Base-by-base conservation (phyloP, 2,797 vertebrate species). In the Bucorvus abyssinicus region DNA sequence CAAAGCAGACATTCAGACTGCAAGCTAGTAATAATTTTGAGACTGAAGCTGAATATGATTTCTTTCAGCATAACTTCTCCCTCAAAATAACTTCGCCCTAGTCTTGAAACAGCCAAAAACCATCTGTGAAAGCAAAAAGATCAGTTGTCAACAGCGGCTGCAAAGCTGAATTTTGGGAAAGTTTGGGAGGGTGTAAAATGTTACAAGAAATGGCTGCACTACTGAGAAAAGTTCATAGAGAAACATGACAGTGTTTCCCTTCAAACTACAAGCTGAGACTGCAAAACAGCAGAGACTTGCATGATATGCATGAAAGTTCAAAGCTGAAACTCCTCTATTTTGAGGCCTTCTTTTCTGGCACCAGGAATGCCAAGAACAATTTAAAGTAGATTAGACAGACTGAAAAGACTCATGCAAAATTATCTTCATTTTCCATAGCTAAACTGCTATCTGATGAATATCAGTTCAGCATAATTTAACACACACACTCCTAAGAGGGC, bases 271-370 rank as follows among this genome's bases (percentile, higher is more conserved):
- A 61, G 47, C 19, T 3, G 12, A 89, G n/a, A 55, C 34, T 44
- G 42, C 29, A 59, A 18, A 87, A 82, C 23, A 93, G 38, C 18
- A 55, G 6, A 71, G 12, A 65, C 30, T 40, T 15, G 14, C 7
- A 77, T 1, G 0, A 42, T 7, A 17, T 4, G 4, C 2, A 40
- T 9, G 26, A 70, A 70, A 3, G 2, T 0, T 79, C 56, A 74
- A 80, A 92, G 47, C 47, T n/a, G 9, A 56, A 89, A 88, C 16
- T 68, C 23, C 30, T 59, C 18, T 26, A 17, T 52, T 82, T 65
- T 85, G 47, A 93, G 21, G 70, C 30, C 14, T 42, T 29, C 12
- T 64, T 80, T 82, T 36, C 50, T 49, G n/a, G 32, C 23, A 30
- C 38, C 29, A 71, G 42, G 42, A 93, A 84, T 8, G 64, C 26